Evolutionary conservation across 2,888 invertebrate species (phyloP).

Genomic region (Phalangium opilio): DNA sequence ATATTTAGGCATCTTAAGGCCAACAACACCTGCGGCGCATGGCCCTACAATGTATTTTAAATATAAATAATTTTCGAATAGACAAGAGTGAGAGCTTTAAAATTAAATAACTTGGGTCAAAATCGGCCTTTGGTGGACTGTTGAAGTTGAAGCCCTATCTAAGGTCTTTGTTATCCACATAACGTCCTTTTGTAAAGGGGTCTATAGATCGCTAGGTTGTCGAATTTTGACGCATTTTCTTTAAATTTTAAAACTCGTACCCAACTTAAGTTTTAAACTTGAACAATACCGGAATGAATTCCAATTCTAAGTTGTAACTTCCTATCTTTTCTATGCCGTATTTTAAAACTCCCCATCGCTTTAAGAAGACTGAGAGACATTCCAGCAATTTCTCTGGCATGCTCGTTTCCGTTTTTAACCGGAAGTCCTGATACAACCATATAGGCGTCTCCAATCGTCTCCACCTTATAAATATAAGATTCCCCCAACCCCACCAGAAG

Average conservation of each 20-base stretch:
- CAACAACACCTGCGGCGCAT: constrained; percentile 8
- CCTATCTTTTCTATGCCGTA: constrained; percentile 49
- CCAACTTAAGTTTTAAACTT: no score
- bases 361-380: constrained; percentile 56
- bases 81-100: no score
- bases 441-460: constrained; percentile 84
- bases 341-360: constrained; percentile 47
- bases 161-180: no score
- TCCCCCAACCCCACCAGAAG: no score
- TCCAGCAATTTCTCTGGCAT: constrained; percentile 63
- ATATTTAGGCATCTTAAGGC: constrained; percentile 7
- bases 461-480: constrained; percentile 47
- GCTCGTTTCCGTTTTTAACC: constrained; percentile 50
- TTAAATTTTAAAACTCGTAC: no score
- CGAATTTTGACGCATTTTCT: no score
- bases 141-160: no score
- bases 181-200: neutral
- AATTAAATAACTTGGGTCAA: neutral
- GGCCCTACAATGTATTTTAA: constrained; percentile 3
- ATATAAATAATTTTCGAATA: neutral
- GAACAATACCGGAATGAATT: constrained; percentile 42
- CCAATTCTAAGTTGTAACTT: constrained; percentile 56
- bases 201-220: neutral
- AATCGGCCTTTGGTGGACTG: no score
- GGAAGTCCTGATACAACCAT: constrained; percentile 60